Percentiles rank a stretch among this genome's conserved stretches.
Evolutionary conservation across 2,888 invertebrate species (phyloP).

Genomic region (Ernsta delagoae): DNA sequence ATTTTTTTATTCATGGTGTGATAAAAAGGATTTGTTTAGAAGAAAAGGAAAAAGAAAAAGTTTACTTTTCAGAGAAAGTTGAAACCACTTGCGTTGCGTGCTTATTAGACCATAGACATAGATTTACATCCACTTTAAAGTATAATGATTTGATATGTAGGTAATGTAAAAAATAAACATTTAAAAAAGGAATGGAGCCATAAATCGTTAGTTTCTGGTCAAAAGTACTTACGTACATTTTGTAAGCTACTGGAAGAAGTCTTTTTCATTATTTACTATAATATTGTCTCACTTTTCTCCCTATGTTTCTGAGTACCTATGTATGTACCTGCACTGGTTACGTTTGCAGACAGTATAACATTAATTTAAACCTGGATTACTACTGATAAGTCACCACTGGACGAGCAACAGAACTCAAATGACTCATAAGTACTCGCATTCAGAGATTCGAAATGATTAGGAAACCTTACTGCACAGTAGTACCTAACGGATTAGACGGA

Average conservation of each 20-base stretch:
- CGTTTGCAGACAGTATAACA: not conserved
- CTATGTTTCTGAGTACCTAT: not conserved
- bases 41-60: too few relatives aligned
- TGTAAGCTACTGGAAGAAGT: too few relatives aligned
- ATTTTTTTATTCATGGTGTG: too few relatives aligned
- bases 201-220: too few relatives aligned
- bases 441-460: slow-evolving; percentile 1
- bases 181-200: too few relatives aligned
- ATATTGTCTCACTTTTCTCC: not conserved
- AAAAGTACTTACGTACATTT: slow-evolving; percentile 1
- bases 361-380: slow-evolving; percentile 8
- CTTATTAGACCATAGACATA: too few relatives aligned
- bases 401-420: slow-evolving; percentile 16
- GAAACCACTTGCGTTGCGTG: too few relatives aligned
- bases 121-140: too few relatives aligned
- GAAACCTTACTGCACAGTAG: too few relatives aligned
- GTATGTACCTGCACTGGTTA: not conserved
- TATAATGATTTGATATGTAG: not conserved
- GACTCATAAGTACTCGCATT: slow-evolving; percentile 5
- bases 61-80: too few relatives aligned
- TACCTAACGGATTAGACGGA: too few relatives aligned
- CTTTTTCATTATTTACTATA: not conserved
- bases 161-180: not conserved
- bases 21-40: too few relatives aligned
- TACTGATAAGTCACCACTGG: slow-evolving; percentile 4